Evolutionary conservation across 2,113 vertebrate species (phyloP).

Genomic region (Protomyctophum bolini): DNA sequence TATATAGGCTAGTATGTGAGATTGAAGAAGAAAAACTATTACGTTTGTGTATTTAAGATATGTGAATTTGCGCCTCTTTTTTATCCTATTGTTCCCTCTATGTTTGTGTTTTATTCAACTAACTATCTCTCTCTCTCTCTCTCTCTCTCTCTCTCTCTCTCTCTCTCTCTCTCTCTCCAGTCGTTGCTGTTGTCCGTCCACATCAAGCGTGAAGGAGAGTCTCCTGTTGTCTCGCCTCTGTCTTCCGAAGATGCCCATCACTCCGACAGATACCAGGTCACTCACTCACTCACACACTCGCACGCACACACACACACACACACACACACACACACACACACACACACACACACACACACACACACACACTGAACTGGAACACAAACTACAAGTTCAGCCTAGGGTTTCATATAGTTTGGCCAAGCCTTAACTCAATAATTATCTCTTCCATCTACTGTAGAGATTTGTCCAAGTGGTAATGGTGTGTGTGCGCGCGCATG

Average conservation of each 20-base stretch:
- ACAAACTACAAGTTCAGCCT: too few relatives aligned
- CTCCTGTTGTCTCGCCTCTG: constrained; percentile 94
- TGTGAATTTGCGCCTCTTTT: too few relatives aligned
- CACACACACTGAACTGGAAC: neutral
- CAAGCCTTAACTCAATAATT: too few relatives aligned
- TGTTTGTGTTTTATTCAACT: too few relatives aligned
- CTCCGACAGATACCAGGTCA: constrained; percentile 99
- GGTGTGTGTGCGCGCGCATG: too few relatives aligned
- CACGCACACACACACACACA: constrained; percentile 11
- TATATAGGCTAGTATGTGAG: too few relatives aligned
- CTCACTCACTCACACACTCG: constrained; percentile 44
- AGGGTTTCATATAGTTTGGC: too few relatives aligned
- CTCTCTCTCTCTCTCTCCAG: constrained; percentile 77
- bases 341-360: neutral
- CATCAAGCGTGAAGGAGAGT: constrained; percentile 99
- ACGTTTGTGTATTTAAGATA: too few relatives aligned
- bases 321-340: constrained; percentile 14
- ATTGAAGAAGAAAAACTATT: too few relatives aligned
- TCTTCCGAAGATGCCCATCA: constrained; percentile 98
- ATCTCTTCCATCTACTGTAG: too few relatives aligned
- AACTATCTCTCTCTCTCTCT: neutral
- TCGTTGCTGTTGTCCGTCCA: constrained; percentile 96
- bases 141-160: constrained; percentile 19
- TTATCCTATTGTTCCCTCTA: neutral
- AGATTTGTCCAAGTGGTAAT: too few relatives aligned